A percentile compares a stretch with the other conserved stretches of the same genome.
Conservation (phyloP, 2,888 invertebrate genomes). For the Machimus atricapillus region DNA sequence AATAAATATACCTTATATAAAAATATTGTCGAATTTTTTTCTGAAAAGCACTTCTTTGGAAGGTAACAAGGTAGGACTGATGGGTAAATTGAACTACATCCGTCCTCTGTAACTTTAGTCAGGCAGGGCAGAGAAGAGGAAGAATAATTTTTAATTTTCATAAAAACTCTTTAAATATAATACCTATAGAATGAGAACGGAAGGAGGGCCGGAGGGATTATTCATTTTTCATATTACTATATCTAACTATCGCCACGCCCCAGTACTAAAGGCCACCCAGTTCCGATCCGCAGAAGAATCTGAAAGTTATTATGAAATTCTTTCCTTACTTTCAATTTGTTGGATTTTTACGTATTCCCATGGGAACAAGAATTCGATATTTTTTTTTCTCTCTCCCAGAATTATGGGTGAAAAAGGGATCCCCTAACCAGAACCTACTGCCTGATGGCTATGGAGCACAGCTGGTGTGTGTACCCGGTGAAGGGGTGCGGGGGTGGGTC, state of each 20-base stretch:
- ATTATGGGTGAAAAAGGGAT: not conserved
- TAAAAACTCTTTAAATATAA: not conserved
- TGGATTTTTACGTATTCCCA: slow-evolving; percentile 15
- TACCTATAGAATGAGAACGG: not conserved
- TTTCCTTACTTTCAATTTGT: slow-evolving; percentile 7
- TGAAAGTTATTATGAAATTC: slow-evolving; percentile 22
- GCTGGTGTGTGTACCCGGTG: not conserved
- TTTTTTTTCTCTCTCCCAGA: not conserved
- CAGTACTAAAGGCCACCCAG: not conserved
- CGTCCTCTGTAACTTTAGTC: not conserved
- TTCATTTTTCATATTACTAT: not conserved
- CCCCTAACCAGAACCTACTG: not conserved
- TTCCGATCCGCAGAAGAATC: not conserved
- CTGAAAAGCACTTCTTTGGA: not conserved
- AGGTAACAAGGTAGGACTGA: not conserved
- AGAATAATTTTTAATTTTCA: not conserved
- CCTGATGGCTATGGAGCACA: not conserved
- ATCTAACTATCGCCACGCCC: not conserved
- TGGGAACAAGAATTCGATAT: slow-evolving; percentile 12
- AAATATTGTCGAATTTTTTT: not conserved
- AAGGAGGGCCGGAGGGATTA: not conserved
- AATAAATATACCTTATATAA: not conserved
- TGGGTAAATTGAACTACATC: not conserved
- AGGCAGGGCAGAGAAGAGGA: not conserved
- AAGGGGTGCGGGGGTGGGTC: not conserved